Conservation (phyloP, 2,888 invertebrate species). For the Portevinia maculata region DNA sequence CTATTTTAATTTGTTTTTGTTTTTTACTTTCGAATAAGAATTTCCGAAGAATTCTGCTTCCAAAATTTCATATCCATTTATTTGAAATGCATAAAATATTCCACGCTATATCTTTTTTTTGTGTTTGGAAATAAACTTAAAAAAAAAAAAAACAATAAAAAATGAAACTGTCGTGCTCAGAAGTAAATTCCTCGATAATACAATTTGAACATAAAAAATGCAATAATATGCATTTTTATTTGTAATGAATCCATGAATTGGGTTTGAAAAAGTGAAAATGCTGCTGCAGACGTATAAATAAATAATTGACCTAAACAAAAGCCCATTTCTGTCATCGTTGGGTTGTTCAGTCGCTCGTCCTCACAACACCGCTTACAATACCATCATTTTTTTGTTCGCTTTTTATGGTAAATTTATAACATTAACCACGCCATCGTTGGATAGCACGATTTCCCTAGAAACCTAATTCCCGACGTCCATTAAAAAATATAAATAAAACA, state of each 20-base stretch:
- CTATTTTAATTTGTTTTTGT: too few species aligned
- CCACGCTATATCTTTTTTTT: too few species aligned
- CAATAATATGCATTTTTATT: constrained; percentile 35
- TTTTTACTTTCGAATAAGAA: too few species aligned
- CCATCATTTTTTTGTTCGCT: not conserved
- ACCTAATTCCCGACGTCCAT: not conserved
- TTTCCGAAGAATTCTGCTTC: too few species aligned
- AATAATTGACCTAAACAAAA: constrained; percentile 58
- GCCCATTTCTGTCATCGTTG: constrained; percentile 29
- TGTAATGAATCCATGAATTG: constrained; percentile 29
- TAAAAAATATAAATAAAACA: not conserved
- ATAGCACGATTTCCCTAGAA: too few species aligned
- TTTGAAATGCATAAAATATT: too few species aligned
- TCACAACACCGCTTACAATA: constrained; percentile 3
- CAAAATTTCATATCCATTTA: too few species aligned
- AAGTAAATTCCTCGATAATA: constrained; percentile 40
- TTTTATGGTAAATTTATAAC: too few species aligned
- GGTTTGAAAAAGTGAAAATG: constrained; percentile 40
- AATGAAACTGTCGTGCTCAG: not conserved
- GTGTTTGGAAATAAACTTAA: too few species aligned
- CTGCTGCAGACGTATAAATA: constrained; percentile 44
- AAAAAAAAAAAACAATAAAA: too few species aligned
- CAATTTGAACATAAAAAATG: constrained; percentile 31
- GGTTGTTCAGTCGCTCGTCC: constrained; percentile 6
- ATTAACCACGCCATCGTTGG: too few species aligned